Evolutionary conservation across 2,797 vertebrate species (phyloP), one percentile per base, ranked within the genome.

Genomic region (Coreius guichenoti): DNA sequence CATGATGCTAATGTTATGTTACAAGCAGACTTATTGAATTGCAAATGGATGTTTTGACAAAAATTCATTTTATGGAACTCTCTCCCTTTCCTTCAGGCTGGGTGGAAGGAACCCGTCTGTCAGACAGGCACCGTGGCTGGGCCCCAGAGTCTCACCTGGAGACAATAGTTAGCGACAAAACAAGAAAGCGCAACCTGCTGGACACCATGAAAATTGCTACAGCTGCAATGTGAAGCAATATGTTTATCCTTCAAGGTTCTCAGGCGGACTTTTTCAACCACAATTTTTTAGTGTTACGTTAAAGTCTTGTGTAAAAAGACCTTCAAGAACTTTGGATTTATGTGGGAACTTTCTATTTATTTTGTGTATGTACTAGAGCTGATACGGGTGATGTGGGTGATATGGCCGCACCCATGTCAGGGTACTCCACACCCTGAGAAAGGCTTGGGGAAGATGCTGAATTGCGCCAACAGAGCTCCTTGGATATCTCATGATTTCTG

Each of bases 101-200:
- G 98, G 94, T 98, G 8, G 96, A 98, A 90, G 98, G 97, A 73
- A 94, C 97, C 72, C 96, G 95, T 84, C 95, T 99, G 65, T 97
- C 97, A 0, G 98, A 99, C 86, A 91, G 96, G 12, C 96, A 98
- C 68, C 95, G 92, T 76, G 98, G 98, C 83, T 99, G 98, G 98
- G 96, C 97, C 26, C 97, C 97, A 0, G 51, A 93, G 0, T 94
- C 96, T 12, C 95, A 99, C 0, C 94, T 99, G 89, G 96, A 98
- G 85, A 91, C 90, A 61, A 99, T 99, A 91, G 94, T 87, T 89
- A 98, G 95, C 91, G 91, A 93, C 26, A 95, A 94, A 0, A 94
- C 95, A 0, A 94, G 95, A n/a, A 92, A 95, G 61, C 96, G 93
- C 87, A 99, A 99, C 91, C 94, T 99, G 84, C 94, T 95, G 80